Base-by-base conservation (phyloP, 2,888 invertebrate genomes). In the Sturmia bella region DNA sequence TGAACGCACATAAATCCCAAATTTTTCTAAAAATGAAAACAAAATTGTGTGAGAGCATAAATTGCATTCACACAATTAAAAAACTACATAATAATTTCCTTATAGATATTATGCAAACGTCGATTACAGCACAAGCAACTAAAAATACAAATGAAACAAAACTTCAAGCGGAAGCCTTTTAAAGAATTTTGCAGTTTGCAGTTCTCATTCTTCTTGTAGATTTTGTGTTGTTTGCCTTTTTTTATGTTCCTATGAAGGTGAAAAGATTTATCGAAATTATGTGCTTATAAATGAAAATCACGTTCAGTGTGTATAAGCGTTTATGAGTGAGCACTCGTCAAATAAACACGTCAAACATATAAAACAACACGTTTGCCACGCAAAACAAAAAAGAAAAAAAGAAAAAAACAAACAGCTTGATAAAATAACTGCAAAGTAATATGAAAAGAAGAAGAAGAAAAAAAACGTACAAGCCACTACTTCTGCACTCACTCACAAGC, bases 321-420 rank as follows among this genome's bases (percentile, higher is more conserved):
- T 81, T 81, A 81, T 82, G 73, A 66, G 77, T 69, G 72, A 79
- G 59, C 54, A 56, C 50, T 78, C 64, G 74, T 74, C 56, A 81
- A 68, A 70, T 74, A 70, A 74, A 70, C 82, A 78, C 77, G 74
- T 78, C 78, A 56, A 77, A 77, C 57, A 78, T 70, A 78, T 70
- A 78, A 74, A 77, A 82, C 73, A 77, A 70, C 82, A 82, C 82
- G 77, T 82, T 82, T 74, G 73, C 52, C n/a, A n/a, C n/a, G n/a
- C n/a, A n/a, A n/a, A n/a, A n/a, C n/a, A n/a, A n/a, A n/a, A 77
- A 68, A 15, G 59, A 52, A n/a, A 61, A 52, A 48, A 57, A 39
- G 43, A 66, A 52, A 64, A 63, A 19, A 57, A 32, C 15, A 59
- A n/a, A 48, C 45, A 66, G 13, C 41, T 43, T 43, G 66, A 61